phyloP scores from a whole-genome alignment of 2,113 vertebrate species.

The Solenodon paradoxus region DNA sequence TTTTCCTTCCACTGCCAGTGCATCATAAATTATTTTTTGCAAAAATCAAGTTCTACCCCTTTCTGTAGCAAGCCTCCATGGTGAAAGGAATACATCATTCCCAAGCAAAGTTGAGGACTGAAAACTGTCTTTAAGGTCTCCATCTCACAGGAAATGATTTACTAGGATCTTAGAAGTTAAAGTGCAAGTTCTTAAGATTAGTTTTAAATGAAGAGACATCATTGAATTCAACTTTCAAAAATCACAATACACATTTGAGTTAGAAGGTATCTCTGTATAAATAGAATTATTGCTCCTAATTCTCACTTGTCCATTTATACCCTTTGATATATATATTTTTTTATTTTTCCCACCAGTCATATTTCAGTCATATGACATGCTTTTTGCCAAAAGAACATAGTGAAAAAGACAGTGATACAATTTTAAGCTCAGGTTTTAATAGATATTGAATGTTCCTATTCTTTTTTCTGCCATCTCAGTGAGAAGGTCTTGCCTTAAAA shows the following conservation, averaged over 20 bases:
- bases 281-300: background rate
- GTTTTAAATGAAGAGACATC: background rate
- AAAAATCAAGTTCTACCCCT: background rate
- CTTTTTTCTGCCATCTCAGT: background rate
- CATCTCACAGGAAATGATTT: background rate
- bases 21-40: background rate
- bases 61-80: background rate
- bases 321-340: background rate
- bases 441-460: background rate
- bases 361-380: background rate
- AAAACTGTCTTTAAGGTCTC: background rate
- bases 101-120: background rate
- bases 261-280: background rate
- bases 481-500: background rate
- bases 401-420: background rate
- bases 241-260: background rate
- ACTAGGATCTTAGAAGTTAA: background rate
- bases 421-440: background rate
- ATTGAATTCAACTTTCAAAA: background rate
- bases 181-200: background rate
- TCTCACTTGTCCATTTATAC: background rate
- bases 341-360: background rate
- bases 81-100: background rate
- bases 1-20: background rate
- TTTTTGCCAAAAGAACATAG: background rate